Evolutionary conservation across 1,140 invertebrate species (phyloP).

Genomic region (Antheraea mylitta): DNA sequence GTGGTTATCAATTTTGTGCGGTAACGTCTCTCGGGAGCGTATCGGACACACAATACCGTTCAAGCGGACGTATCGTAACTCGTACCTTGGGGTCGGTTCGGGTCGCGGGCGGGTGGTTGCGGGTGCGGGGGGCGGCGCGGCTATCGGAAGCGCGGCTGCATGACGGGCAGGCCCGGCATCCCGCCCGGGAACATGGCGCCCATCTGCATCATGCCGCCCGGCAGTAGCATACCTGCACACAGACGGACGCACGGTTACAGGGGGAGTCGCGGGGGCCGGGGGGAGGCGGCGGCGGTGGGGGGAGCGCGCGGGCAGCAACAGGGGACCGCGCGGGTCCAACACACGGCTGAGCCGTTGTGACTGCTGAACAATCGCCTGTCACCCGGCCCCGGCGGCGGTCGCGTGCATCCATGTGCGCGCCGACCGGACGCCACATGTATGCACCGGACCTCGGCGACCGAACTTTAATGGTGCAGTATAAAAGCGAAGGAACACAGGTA

Average conservation of each 20-base stretch:
- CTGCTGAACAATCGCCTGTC: slow-evolving; percentile 62
- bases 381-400: slow-evolving; percentile 29
- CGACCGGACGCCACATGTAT: slow-evolving; percentile 15
- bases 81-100: slow-evolving; percentile 9
- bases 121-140: slow-evolving; percentile 25
- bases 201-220: slow-evolving; percentile 64
- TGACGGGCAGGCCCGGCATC: slow-evolving; percentile 50
- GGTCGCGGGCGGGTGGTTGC: too few relatives aligned
- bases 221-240: slow-evolving; percentile 70
- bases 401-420: slow-evolving; percentile 10
- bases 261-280: slow-evolving; percentile 8
- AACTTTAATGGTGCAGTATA: slow-evolving; percentile 54
- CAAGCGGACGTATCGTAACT: slow-evolving; percentile 1
- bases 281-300: slow-evolving; percentile 21
- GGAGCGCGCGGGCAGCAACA: slow-evolving; percentile 32
- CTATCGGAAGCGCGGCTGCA: slow-evolving; percentile 70
- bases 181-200: slow-evolving; percentile 63
- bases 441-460: slow-evolving; percentile 13
- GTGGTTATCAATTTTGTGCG: too few relatives aligned
- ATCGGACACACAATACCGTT: too few relatives aligned
- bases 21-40: too few relatives aligned
- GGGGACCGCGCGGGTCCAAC: slow-evolving; percentile 57
- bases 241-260: slow-evolving; percentile 14
- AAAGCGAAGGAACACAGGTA: slow-evolving; percentile 73
- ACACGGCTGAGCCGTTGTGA: slow-evolving; percentile 58